Evolutionary conservation across 1,140 invertebrate genomes (phyloP), one percentile per base, ranked within the genome.

Genomic region (Drosophila takahashii): DNA sequence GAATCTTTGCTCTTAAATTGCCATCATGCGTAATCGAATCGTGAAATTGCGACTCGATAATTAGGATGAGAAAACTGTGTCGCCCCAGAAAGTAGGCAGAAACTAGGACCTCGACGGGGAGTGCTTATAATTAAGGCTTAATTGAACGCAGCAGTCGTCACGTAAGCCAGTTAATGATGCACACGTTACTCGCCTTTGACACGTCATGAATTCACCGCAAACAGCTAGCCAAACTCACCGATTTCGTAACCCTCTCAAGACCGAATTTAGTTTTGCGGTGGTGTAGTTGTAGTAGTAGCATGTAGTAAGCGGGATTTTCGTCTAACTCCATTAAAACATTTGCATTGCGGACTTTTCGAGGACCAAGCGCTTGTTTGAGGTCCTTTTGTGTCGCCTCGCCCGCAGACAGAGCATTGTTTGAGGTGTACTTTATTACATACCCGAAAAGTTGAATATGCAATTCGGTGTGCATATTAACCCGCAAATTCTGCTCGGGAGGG

Each of bases 81-180:
- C 79, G 67, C 58, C 45, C 18, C 57, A 26, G 57, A 76, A 81
- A 79, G 56, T 79, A 58, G 59, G 78, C 69, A 61, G 78, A 65
- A 61, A 34, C 16, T 36, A 42, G 59, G 59, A 36, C 36, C 50
- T 39, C 59, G 32, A 26, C 34, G 56, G 29, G 11, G 6, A 51
- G 48, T 57, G 75, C 69, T 87, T 87, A 81, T 87, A 86, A 86
- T 87, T 86, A 81, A 67, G 65, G 66, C 81, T 74, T 85, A 85
- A 85, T 85, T 85, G 77, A 85, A 85, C 77, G 62, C 48, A 56
- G 60, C 60, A 69, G 50, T 52, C 45, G 77, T 47, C 83, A 79
- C 84, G 83, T 78, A 76, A 76, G 75, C 66, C 77, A 87, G 65
- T 83, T 86, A 86, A 86, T 86, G 83, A 87, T 86, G 83, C 75